These are phyloP conservation scores for Semnornis frantzii DNA, from an alignment of 2,113 vertebrate genomes.

Conservation along the genomic window DNA sequence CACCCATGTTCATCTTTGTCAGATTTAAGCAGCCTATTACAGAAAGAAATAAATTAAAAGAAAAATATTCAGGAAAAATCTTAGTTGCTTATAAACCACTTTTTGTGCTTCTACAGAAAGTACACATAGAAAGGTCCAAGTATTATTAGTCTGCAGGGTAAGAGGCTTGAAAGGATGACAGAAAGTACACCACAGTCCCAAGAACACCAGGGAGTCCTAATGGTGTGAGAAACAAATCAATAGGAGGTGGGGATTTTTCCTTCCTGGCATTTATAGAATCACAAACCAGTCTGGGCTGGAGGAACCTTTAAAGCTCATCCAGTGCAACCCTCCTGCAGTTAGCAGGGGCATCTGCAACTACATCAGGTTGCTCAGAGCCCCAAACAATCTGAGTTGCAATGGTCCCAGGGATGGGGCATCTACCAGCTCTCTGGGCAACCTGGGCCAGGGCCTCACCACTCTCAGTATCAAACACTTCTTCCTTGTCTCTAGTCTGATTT, in stretches of 20 bases:
- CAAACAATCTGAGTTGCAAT: too few relatives aligned
- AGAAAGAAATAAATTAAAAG: neutral
- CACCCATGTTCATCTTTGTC: neutral
- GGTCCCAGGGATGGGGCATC: too few relatives aligned
- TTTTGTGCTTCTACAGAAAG: neutral
- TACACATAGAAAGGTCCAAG: neutral
- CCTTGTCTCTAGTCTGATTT: too few relatives aligned
- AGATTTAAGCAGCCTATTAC: neutral
- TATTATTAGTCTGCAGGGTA: neutral
- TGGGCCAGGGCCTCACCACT: too few relatives aligned
- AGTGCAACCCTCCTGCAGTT: too few relatives aligned
- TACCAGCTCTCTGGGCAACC: too few relatives aligned
- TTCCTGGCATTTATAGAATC: neutral
- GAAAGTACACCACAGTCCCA: rapidly evolving
- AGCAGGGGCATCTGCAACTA: too few relatives aligned
- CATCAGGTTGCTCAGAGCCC: too few relatives aligned
- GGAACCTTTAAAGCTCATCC: too few relatives aligned
- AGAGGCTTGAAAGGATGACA: rapidly evolving
- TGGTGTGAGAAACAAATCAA: neutral
- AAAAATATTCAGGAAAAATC: neutral
- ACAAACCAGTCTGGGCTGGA: too few relatives aligned
- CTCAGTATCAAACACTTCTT: too few relatives aligned
- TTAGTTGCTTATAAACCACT: neutral
- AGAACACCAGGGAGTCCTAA: neutral
- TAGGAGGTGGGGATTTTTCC: neutral